A percentile compares a stretch with the other conserved stretches of the same genome.
Evolutionary conservation across 2,797 vertebrate genomes (phyloP).

Genomic region (Parotocinclus haroldoi): DNA sequence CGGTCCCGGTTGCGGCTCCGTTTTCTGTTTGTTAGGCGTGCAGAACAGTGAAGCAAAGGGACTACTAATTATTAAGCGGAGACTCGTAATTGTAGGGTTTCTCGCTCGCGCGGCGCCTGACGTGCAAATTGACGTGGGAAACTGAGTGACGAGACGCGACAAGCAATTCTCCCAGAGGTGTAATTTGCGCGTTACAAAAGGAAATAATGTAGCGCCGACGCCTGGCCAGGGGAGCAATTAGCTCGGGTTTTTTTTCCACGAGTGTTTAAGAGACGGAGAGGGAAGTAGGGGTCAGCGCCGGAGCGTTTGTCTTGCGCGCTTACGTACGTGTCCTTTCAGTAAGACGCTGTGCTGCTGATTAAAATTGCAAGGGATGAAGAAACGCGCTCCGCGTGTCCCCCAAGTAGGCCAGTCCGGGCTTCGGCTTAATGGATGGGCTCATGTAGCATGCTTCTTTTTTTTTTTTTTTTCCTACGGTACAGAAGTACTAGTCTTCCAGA

Average conservation of each 20-base stretch:
- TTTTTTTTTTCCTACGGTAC: background rate
- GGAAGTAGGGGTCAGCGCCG: background rate
- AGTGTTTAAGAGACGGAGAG: background rate
- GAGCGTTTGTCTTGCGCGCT: background rate
- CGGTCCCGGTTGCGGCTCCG: too few species aligned
- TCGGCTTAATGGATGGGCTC: conserved; percentile 8
- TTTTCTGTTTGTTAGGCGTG: too few species aligned
- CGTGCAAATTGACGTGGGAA: conserved; percentile 18
- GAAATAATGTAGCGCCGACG: conserved; percentile 13
- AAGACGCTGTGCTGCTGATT: background rate
- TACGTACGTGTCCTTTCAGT: background rate
- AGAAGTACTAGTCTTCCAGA: conserved; percentile 13
- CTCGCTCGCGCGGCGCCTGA: background rate
- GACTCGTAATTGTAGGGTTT: conserved; percentile 7
- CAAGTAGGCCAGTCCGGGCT: conserved; percentile 14
- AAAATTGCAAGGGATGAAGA: conserved; percentile 1
- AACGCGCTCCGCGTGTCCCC: background rate
- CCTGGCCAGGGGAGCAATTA: conserved; percentile 17
- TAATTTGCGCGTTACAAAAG: conserved; percentile 18
- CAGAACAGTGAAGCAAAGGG: too few species aligned
- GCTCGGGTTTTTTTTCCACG: background rate
- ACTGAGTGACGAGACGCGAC: conserved; percentile 8
- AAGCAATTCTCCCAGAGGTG: conserved; percentile 8
- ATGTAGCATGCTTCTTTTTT: background rate
- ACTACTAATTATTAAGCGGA: conserved; percentile 2